phyloP scores from a whole-genome alignment of 2,113 vertebrate species.

The Notechis scutatus region DNA sequence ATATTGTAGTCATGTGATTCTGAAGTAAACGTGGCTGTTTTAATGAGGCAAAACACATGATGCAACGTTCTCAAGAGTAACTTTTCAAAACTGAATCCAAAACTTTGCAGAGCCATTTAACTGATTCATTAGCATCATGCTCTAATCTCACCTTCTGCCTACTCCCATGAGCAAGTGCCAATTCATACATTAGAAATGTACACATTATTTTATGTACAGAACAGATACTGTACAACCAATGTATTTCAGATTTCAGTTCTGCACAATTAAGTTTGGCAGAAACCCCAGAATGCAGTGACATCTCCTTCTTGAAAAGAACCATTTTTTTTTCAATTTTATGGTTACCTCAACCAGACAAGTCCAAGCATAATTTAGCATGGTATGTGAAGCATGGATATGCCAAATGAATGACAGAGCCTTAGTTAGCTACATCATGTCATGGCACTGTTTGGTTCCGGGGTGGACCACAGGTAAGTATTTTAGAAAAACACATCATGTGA shows the following conservation, averaged over 20 bases:
- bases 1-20: not conserved
- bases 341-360: not conserved
- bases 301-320: not conserved
- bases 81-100: not conserved
- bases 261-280: not conserved
- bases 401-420: not conserved
- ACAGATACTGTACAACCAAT: not conserved
- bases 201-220: not conserved
- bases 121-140: not conserved
- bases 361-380: not conserved
- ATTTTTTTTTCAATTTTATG: not conserved
- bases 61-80: not conserved
- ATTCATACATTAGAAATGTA: not conserved
- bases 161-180: not conserved
- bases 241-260: not conserved
- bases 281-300: not conserved
- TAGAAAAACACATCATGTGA: not conserved
- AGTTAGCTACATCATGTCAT: not conserved
- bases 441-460: not conserved
- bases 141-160: not conserved
- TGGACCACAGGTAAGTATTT: not conserved
- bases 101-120: not conserved
- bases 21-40: not conserved
- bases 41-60: not conserved
- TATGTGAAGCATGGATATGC: not conserved